phyloP scores from a whole-genome alignment of 2,888 invertebrate species.

The Pseudococcus viburni region DNA sequence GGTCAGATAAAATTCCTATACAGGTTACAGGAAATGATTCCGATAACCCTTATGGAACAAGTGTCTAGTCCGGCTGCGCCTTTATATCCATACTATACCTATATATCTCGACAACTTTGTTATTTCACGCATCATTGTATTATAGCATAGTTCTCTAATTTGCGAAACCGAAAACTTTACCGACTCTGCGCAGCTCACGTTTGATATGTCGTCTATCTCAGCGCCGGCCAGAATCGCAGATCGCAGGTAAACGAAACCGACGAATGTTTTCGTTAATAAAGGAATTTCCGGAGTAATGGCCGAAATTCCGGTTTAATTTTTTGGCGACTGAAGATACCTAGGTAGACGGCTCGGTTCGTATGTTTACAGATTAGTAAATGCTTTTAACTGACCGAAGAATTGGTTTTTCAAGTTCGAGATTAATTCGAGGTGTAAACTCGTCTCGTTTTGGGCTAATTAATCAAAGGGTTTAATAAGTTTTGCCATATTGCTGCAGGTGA shows the following conservation, averaged over 20 bases:
- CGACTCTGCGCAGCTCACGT: background rate
- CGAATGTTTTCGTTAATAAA: background rate
- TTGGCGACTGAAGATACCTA: background rate
- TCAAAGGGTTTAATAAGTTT: background rate
- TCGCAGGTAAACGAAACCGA: background rate
- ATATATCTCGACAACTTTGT: background rate
- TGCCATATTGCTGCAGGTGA: background rate
- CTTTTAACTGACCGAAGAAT: background rate
- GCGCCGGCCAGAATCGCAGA: background rate
- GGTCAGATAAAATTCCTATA: constrained; percentile 27
- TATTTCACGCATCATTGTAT: constrained; percentile 27
- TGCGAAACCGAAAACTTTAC: constrained; percentile 8
- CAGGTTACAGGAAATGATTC: constrained; percentile 29
- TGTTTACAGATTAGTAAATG: background rate
- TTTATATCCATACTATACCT: background rate
- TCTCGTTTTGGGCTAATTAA: background rate
- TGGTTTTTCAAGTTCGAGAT: background rate
- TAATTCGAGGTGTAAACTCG: background rate
- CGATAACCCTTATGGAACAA: constrained; percentile 20
- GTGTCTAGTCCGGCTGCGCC: constrained; percentile 36
- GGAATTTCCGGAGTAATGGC: constrained; percentile 39
- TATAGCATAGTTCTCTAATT: background rate
- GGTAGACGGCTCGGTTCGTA: background rate
- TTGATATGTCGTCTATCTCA: constrained; percentile 10
- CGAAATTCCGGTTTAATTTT: constrained; percentile 13